Percentiles rank a stretch among this genome's conserved stretches.
phyloP scores from a whole-genome alignment of 2,888 invertebrate species.

The Nomada ruficornis region DNA sequence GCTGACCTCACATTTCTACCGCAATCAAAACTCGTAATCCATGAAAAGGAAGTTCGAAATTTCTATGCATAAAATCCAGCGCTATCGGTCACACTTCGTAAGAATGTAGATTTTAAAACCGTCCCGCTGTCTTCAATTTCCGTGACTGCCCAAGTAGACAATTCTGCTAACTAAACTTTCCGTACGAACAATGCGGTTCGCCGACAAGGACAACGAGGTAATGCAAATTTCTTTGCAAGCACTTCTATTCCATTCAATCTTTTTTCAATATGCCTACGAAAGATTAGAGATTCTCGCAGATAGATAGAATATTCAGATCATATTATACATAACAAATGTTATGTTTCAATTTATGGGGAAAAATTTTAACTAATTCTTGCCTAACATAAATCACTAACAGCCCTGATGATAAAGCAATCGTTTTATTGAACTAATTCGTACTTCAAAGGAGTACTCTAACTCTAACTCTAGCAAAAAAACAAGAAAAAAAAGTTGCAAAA shows the following conservation, averaged over 20 bases:
- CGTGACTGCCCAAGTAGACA: background rate
- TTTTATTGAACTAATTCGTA: no score
- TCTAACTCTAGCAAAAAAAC: no score
- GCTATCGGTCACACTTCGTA: background rate
- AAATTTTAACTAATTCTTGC: no score
- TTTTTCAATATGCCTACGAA: background rate
- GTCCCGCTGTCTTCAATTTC: background rate
- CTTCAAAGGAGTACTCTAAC: no score
- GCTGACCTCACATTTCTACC: conserved; percentile 12
- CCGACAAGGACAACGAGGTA: background rate
- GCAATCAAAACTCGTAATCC: conserved; percentile 7
- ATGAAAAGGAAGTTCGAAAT: conserved; percentile 17
- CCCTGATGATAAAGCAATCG: no score
- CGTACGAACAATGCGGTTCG: conserved; percentile 19
- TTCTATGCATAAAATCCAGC: background rate
- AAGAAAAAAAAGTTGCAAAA: no score
- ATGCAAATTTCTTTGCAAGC: background rate
- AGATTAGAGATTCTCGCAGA: no score
- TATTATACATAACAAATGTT: no score
- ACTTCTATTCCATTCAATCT: background rate
- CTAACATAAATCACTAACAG: no score
- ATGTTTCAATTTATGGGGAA: no score
- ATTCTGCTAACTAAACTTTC: conserved; percentile 17
- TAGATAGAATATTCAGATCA: no score
- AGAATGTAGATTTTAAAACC: conserved; percentile 21